phyloP scores from a whole-genome alignment of 2,888 invertebrate genomes.

The Meteorus colon region DNA sequence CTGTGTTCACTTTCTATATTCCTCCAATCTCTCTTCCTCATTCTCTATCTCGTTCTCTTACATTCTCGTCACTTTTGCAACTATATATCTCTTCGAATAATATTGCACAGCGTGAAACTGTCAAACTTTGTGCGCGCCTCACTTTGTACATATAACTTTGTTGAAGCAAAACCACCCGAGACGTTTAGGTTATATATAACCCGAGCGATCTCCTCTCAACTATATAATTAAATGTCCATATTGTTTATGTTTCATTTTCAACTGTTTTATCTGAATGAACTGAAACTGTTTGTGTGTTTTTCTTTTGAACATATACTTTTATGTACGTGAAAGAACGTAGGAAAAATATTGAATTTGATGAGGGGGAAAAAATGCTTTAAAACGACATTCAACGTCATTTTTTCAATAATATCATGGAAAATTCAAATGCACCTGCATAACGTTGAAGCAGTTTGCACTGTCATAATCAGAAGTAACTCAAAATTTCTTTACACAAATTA shows the following conservation, averaged over 20 bases:
- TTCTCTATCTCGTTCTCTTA: conserved; percentile 48
- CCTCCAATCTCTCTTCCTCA: conserved; percentile 35
- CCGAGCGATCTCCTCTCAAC: conserved; percentile 7
- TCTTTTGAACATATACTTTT: background rate
- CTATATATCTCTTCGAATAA: conserved; percentile 30
- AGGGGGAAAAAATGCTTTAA: too few relatives aligned
- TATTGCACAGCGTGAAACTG: conserved; percentile 37
- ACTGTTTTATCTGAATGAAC: background rate
- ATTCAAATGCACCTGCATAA: background rate
- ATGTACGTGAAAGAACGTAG: background rate
- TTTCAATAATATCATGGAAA: background rate
- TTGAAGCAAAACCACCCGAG: conserved; percentile 13
- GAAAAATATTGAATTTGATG: background rate
- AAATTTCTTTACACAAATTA: background rate
- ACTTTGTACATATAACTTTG: conserved; percentile 4
- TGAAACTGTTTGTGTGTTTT: background rate
- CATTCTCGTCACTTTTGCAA: conserved; percentile 40
- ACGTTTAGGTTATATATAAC: conserved; percentile 9
- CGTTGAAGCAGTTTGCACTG: background rate
- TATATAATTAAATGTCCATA: conserved; percentile 38
- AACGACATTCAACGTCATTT: too few relatives aligned
- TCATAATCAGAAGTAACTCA: background rate
- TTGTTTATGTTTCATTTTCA: conserved; percentile 40
- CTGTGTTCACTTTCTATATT: conserved; percentile 27
- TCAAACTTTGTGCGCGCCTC: conserved; percentile 25